phyloP scores from a whole-genome alignment of 2,797 vertebrate genomes.

The Micrastur ruficollis region DNA sequence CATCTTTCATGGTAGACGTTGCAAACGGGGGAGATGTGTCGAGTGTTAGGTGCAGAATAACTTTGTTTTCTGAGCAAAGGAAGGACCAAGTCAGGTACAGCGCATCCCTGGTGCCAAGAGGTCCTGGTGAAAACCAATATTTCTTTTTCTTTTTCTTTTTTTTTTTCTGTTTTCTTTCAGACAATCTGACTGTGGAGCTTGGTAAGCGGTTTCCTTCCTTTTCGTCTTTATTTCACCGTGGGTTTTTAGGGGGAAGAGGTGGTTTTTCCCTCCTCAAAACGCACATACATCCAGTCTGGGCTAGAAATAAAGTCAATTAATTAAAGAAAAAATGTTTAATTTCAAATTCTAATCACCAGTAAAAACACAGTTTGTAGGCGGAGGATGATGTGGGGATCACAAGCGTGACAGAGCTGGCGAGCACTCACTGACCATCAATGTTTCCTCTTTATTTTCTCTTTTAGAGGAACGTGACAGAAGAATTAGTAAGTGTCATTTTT shows the following conservation, averaged over 20 bases:
- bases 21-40: rapidly evolving
- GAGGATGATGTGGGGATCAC: background rate
- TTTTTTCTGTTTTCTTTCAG: background rate
- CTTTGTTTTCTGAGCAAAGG: too few relatives aligned
- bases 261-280: background rate
- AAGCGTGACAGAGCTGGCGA: rapidly evolving
- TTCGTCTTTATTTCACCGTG: too few relatives aligned
- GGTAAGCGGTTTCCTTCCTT: background rate
- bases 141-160: background rate
- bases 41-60: rapidly evolving
- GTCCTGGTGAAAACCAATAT: background rate
- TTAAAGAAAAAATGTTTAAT: background rate
- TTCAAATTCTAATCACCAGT: background rate
- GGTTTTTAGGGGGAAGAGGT: background rate
- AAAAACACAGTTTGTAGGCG: background rate
- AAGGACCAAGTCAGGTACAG: rapidly evolving
- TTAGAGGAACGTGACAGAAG: background rate
- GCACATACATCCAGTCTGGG: background rate
- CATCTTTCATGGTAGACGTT: rapidly evolving
- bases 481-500: background rate
- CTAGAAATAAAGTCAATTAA: background rate
- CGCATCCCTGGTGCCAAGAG: too few relatives aligned
- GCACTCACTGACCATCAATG: rapidly evolving
- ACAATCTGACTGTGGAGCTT: background rate
- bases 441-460: background rate